phyloP scores from a whole-genome alignment of 1,140 invertebrate genomes.

The Panagrolaimus sp. region DNA sequence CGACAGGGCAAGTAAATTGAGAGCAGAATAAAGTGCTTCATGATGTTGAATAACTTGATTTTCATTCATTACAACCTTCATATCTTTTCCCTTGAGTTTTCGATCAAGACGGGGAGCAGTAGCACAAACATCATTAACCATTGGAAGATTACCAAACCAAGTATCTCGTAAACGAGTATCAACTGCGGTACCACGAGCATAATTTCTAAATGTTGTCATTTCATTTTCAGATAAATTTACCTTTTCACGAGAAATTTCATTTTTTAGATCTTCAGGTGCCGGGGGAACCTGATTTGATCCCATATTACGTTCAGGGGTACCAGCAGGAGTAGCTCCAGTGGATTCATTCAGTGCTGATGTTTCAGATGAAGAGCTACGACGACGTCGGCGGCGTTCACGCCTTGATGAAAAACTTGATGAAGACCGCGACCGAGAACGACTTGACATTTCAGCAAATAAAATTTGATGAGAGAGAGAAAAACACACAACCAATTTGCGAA shows the following conservation, averaged over 20 bases:
- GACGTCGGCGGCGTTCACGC: too few species aligned
- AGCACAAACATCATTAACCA: not conserved
- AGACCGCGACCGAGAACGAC: too few species aligned
- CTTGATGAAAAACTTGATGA: too few species aligned
- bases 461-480: too few species aligned
- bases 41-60: not conserved
- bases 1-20: constrained; percentile 2
- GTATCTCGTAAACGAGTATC: not conserved
- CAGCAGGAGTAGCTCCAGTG: too few species aligned
- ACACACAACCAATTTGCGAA: too few species aligned
- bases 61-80: not conserved
- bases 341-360: too few species aligned
- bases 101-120: not conserved
- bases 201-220: not conserved
- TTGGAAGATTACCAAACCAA: not conserved
- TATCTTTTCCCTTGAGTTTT: not conserved
- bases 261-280: not conserved
- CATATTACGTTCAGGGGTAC: too few species aligned
- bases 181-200: not conserved
- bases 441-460: too few species aligned
- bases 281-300: too few species aligned
- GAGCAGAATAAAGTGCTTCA: not conserved
- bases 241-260: not conserved
- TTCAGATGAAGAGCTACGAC: too few species aligned
- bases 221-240: not conserved